These are phyloP conservation scores for Sander vitreus DNA, from an alignment of 2,113 vertebrate genomes.

Conservation along the genomic window DNA sequence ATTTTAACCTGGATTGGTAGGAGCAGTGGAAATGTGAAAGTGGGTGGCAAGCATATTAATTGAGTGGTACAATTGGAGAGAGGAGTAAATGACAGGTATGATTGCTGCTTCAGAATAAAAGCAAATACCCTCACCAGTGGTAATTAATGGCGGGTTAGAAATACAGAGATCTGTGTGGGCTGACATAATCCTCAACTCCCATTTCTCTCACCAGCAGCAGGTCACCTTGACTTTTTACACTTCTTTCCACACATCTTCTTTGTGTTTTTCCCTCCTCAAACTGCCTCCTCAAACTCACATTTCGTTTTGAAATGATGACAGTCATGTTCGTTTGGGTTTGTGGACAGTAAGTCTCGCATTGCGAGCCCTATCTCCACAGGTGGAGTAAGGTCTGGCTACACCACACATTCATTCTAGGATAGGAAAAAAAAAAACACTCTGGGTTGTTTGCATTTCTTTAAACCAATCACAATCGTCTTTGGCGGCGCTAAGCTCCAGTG, in stretches of 20 bases:
- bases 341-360: neutral
- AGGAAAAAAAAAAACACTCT: too few relatives aligned
- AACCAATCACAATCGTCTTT: too few relatives aligned
- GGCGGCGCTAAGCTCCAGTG: too few relatives aligned
- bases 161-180: constrained; percentile 18
- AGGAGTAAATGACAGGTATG: constrained; percentile 4
- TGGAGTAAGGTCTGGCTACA: too few relatives aligned
- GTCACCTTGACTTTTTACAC: constrained; percentile 58
- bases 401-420: too few relatives aligned
- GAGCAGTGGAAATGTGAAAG: constrained; percentile 18
- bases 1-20: constrained; percentile 32
- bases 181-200: constrained; percentile 27
- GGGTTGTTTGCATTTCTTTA: too few relatives aligned
- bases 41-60: neutral
- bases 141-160: constrained; percentile 11
- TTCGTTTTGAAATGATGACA: neutral
- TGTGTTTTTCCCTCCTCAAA: constrained; percentile 32
- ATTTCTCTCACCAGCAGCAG: constrained; percentile 32
- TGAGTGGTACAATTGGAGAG: neutral
- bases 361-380: too few relatives aligned
- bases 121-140: neutral
- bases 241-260: constrained; percentile 15
- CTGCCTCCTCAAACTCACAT: constrained; percentile 28
- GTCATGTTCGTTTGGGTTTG: constrained; percentile 14
- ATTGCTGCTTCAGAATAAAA: neutral